phyloP scores from a whole-genome alignment of 2,113 vertebrate genomes.

The Lophochroa leadbeateri region DNA sequence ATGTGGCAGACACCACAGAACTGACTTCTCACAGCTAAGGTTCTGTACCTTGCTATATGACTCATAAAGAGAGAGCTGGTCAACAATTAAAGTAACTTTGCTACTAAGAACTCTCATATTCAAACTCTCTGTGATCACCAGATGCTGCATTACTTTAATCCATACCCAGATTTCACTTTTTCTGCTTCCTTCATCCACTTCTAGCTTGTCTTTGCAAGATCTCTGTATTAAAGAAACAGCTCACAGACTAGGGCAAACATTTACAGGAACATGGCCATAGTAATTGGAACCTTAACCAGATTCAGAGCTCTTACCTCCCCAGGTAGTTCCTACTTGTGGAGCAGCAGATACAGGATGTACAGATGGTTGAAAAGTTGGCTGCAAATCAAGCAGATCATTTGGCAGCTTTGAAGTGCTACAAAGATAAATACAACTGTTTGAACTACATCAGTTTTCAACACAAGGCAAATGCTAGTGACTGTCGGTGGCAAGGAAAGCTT shows the following conservation, averaged over 20 bases:
- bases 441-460: not conserved
- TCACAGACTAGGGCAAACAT: not conserved
- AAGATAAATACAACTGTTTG: constrained; percentile 57
- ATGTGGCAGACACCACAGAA: not conserved
- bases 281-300: not conserved
- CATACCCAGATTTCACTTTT: not conserved
- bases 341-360: constrained; percentile 81
- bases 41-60: not conserved
- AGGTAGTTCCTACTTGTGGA: constrained; percentile 88
- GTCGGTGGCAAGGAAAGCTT: not conserved
- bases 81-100: not conserved
- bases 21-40: not conserved
- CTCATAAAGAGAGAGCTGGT: not conserved
- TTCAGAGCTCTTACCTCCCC: constrained; percentile 87
- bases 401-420: constrained; percentile 88
- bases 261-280: not conserved
- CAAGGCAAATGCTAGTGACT: not conserved
- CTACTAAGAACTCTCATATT: not conserved
- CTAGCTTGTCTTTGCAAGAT: not conserved
- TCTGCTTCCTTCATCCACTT: not conserved
- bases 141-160: not conserved
- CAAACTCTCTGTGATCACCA: not conserved
- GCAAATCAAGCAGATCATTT: constrained; percentile 93
- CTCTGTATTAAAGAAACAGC: not conserved
- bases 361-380: constrained; percentile 89